Base-by-base conservation (phyloP, 2,797 vertebrate genomes). In the Pempheris klunzingeri region DNA sequence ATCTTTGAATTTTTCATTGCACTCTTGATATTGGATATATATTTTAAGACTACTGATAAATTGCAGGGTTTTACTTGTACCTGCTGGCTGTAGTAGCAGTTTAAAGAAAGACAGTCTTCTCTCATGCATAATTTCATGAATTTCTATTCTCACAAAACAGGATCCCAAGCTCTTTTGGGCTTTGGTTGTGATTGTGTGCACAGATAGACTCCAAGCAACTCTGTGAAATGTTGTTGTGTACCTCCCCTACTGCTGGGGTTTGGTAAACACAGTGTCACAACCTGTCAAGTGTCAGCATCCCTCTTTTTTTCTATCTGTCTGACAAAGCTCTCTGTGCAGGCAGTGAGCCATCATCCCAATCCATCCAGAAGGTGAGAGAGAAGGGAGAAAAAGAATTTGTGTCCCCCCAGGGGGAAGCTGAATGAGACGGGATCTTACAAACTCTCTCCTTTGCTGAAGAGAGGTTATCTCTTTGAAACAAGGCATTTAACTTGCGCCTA, bases 391-490 rank as follows among this genome's bases (percentile, higher is more conserved):
- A 47, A 43, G 46, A 75, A 65, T 71, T 66, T 65, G 52, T 74
- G 68, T 44, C 41, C 63, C 77, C 71, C 72, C 52, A 17, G 64
- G 81, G 63, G 64, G 39, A 72, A 67, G 75, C 66, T 77, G 78
- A 84, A 80, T 80, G 86, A 84, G 69, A 80, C 7, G 1, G 55
- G 75, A 85, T 91, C 78, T 78, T 58, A 71, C 54, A 67, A 80
- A 80, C 65, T 8, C 78, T 81, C 75, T 74, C 80, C 75, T 78
- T 74, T 50, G 73, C 81, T 44, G 54, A 80, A 75, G 72, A 73
- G 63, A 88, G 83, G 88, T 84, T 88, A 82, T 85, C 84, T 71
- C 53, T 87, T 71, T 78, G 83, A 86, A 83, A 90, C 87, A 81
- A 82, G 65, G 55, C 78, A 44, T 90, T 91, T 87, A 84, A 75